These are phyloP conservation scores for Eueremaeus valkanovi DNA, from an alignment of 2,888 invertebrate species.

Conservation along the genomic window DNA sequence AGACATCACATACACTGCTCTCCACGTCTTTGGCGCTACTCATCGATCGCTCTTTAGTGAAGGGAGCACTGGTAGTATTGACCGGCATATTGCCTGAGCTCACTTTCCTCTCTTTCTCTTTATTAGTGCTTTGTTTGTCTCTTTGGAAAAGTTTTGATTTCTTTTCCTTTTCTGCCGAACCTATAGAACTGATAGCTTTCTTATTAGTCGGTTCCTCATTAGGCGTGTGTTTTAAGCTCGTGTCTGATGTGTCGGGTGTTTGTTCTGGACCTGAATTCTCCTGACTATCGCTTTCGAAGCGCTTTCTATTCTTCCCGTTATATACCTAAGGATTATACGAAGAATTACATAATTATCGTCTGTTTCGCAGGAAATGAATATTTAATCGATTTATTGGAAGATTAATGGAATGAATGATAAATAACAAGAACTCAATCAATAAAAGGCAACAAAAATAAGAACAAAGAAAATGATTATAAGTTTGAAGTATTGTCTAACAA, in stretches of 20 bases:
- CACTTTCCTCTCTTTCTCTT: constrained; percentile 33
- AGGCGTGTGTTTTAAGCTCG: constrained; percentile 34
- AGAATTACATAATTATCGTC: background rate
- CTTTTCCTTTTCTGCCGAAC: constrained; percentile 44
- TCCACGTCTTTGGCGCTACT: constrained; percentile 44
- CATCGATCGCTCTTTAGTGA: background rate
- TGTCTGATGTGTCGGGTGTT: constrained; percentile 41
- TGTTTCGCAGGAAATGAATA: background rate
- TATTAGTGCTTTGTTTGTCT: constrained; percentile 43
- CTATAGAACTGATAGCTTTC: background rate
- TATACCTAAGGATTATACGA: background rate
- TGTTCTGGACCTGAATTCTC: constrained; percentile 41
- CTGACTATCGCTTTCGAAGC: constrained; percentile 36
- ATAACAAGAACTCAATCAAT: background rate
- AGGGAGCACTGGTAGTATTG: background rate
- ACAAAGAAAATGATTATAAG: background rate
- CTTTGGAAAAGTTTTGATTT: constrained; percentile 46
- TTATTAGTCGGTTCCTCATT: constrained; percentile 5
- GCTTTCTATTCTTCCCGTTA: background rate
- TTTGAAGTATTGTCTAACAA: background rate
- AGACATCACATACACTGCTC: constrained; percentile 41
- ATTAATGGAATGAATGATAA: too few relatives aligned
- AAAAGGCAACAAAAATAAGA: background rate
- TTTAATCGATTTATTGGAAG: too few relatives aligned
- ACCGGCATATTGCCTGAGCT: background rate